phyloP scores from a whole-genome alignment of 2,797 vertebrate genomes.

The Geotrypetes seraphini region DNA sequence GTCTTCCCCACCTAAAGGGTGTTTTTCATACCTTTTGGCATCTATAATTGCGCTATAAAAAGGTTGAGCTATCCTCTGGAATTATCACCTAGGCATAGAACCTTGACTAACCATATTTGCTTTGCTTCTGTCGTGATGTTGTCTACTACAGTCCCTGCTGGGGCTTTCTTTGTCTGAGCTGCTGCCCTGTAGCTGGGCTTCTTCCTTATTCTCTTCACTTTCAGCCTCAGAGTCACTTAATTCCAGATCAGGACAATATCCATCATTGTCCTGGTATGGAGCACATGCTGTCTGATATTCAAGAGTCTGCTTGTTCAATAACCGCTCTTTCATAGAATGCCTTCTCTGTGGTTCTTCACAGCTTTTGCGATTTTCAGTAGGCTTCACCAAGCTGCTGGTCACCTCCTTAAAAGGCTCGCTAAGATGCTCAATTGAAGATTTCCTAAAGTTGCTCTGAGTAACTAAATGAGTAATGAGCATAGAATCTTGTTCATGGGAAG shows the following conservation, averaged over 20 bases:
- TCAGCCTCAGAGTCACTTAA: slow-evolving; percentile 93
- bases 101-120: slow-evolving; percentile 65
- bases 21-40: slow-evolving; percentile 25
- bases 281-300: slow-evolving; percentile 51
- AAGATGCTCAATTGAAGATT: slow-evolving; percentile 78
- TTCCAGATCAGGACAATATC: slow-evolving; percentile 92
- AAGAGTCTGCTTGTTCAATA: slow-evolving; percentile 65
- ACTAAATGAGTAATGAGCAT: slow-evolving; percentile 45
- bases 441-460: slow-evolving; percentile 65
- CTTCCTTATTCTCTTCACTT: slow-evolving; percentile 67
- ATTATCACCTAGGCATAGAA: slow-evolving; percentile 78
- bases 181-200: slow-evolving; percentile 46
- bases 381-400: slow-evolving; percentile 78
- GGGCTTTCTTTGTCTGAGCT: slow-evolving; percentile 53
- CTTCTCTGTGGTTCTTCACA: slow-evolving; percentile 70
- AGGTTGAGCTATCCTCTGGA: slow-evolving; percentile 25
- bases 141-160: slow-evolving; percentile 50
- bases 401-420: slow-evolving; percentile 85
- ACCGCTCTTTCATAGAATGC: slow-evolving; percentile 62
- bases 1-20: slow-evolving; percentile 21
- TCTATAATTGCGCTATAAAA: slow-evolving; percentile 29
- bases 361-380: slow-evolving; percentile 73
- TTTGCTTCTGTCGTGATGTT: slow-evolving; percentile 61
- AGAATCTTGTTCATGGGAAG: slow-evolving; percentile 49
- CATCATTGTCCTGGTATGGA: slow-evolving; percentile 83